Evolutionary conservation across 2,797 vertebrate genomes (phyloP).

Genomic region (Poecilia wingei): DNA sequence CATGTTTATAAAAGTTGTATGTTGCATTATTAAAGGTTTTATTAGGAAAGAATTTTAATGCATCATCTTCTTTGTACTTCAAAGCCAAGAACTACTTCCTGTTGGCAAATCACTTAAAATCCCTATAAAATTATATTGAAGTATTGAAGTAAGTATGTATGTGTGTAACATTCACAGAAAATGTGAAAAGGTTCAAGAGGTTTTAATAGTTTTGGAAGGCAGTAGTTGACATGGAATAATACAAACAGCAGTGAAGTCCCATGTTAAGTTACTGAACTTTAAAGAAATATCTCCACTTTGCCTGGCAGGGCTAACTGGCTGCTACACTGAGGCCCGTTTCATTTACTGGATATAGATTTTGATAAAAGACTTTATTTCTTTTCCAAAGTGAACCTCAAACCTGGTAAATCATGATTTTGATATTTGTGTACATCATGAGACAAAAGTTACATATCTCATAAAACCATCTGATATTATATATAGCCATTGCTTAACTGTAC

Average conservation of each 20-base stretch:
- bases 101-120: neutral
- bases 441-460: neutral
- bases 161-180: neutral
- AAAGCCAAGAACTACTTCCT: neutral
- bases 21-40: neutral
- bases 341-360: neutral
- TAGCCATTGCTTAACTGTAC: neutral
- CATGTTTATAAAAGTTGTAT: neutral
- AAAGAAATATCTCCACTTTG: neutral
- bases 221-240: neutral
- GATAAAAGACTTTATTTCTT: neutral
- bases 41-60: neutral
- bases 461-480: neutral
- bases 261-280: neutral
- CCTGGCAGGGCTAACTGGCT: neutral
- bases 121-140: neutral
- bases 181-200: neutral
- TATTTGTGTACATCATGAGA: neutral
- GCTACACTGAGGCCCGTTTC: neutral
- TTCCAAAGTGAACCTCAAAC: neutral
- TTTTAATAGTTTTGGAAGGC: neutral
- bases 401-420: neutral
- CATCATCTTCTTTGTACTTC: neutral
- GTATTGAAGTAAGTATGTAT: neutral
- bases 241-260: neutral